These are phyloP conservation scores for Cistogaster globosa DNA, from an alignment of 2,888 invertebrate genomes.

Conservation along the genomic window DNA sequence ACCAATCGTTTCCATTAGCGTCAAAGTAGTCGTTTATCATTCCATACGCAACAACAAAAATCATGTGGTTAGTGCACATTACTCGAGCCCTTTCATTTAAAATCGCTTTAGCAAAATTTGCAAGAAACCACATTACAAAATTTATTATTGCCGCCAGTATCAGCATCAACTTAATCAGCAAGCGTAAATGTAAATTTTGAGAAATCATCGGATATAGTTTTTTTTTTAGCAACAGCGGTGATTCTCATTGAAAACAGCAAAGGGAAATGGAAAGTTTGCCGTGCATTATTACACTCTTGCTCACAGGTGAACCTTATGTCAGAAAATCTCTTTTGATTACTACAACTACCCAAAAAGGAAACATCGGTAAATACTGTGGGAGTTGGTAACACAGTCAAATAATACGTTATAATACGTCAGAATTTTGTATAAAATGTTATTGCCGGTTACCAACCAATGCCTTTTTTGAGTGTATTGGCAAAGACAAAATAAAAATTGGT, in stretches of 20 bases:
- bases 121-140: conserved; percentile 44
- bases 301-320: conserved; percentile 62
- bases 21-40: conserved; percentile 3
- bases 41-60: conserved; percentile 24
- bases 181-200: conserved; percentile 2
- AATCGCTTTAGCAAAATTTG: conserved; percentile 56
- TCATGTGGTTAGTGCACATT: conserved; percentile 13
- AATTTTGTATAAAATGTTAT: conserved; percentile 13
- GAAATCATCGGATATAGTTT: background rate
- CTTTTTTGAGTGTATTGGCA: conserved; percentile 7
- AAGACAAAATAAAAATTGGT: conserved; percentile 25
- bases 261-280: conserved; percentile 4
- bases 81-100: conserved; percentile 6
- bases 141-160: background rate
- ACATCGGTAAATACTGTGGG: conserved; percentile 43
- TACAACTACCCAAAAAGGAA: conserved; percentile 36
- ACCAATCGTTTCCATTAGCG: background rate
- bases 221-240: too few species aligned
- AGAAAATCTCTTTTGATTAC: conserved; percentile 32
- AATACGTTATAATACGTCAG: conserved; percentile 15
- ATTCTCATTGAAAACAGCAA: too few species aligned
- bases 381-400: conserved; percentile 42
- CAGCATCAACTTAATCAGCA: background rate
- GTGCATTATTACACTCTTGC: conserved; percentile 52
- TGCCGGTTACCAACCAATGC: too few species aligned